These are phyloP conservation scores for Rallus crepitans DNA, from an alignment of 2,797 vertebrate genomes.

Conservation along the genomic window DNA sequence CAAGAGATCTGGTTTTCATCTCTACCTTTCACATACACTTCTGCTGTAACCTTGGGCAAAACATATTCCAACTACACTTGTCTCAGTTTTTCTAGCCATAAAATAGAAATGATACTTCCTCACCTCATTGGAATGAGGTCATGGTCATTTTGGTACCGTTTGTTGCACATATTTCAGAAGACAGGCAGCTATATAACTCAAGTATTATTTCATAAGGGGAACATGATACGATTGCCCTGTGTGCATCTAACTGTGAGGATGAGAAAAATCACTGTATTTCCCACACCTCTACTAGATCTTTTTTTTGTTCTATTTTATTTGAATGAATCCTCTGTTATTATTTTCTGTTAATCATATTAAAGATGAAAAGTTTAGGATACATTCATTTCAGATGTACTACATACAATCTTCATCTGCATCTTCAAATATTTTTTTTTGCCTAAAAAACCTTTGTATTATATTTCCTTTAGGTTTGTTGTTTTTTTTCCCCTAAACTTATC, in stretches of 20 bases:
- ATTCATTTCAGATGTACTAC: neutral
- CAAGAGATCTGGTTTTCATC: neutral
- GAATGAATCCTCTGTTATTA: neutral
- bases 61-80: neutral
- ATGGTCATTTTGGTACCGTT: neutral
- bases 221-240: neutral
- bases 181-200: neutral
- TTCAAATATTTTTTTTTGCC: neutral
- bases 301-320: neutral
- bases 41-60: slow-evolving; percentile 5
- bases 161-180: neutral
- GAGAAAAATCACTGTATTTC: neutral
- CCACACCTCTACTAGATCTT: neutral
- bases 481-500: neutral
- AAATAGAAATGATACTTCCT: slow-evolving; percentile 24
- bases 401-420: neutral
- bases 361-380: neutral
- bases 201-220: neutral
- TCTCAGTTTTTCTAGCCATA: slow-evolving; percentile 6
- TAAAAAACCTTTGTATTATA: neutral
- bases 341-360: neutral
- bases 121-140: slow-evolving; percentile 27
- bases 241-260: neutral
- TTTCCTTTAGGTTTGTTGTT: neutral
- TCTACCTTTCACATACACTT: neutral